Evolutionary conservation across 2,888 invertebrate genomes (phyloP).

Genomic region (Glaucopsyche alexis): DNA sequence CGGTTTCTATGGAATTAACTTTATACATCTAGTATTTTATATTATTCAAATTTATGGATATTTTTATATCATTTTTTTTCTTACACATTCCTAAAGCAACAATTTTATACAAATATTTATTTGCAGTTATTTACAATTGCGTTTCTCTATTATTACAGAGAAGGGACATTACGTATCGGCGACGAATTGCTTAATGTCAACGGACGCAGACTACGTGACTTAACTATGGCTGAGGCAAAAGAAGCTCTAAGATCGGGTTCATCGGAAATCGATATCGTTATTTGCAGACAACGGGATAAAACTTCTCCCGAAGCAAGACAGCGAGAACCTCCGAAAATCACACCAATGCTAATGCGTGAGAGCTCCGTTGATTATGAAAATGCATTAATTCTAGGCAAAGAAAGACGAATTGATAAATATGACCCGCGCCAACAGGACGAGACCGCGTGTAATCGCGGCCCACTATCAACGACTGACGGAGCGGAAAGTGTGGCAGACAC

Average conservation of each 20-base stretch:
- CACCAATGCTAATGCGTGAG: conserved; percentile 76
- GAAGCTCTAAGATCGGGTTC: conserved; percentile 82
- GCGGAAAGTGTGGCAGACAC: conserved; percentile 61
- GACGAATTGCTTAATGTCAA: conserved; percentile 88
- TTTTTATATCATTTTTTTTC: background rate
- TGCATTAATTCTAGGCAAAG: conserved; percentile 76
- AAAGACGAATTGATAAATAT: conserved; percentile 69
- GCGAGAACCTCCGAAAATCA: conserved; percentile 53
- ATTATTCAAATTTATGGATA: background rate
- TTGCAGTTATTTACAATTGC: conserved; percentile 19
- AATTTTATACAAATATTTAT: background rate
- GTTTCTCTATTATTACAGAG: conserved; percentile 56
- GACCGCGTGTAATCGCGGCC: conserved; percentile 71
- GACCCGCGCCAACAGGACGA: conserved; percentile 82
- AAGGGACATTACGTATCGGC: conserved; percentile 83
- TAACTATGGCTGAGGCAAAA: conserved; percentile 83
- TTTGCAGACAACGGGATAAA: conserved; percentile 76
- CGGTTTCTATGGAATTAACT: no score
- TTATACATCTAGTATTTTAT: no score
- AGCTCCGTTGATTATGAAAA: conserved; percentile 87
- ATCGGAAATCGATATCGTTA: conserved; percentile 83
- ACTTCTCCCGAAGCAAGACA: conserved; percentile 47
- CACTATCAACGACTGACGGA: conserved; percentile 72
- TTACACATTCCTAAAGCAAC: no score
- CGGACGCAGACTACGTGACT: conserved; percentile 83